Conservation (phyloP, 2,888 invertebrate species). For the Plagodis dolabraria region DNA sequence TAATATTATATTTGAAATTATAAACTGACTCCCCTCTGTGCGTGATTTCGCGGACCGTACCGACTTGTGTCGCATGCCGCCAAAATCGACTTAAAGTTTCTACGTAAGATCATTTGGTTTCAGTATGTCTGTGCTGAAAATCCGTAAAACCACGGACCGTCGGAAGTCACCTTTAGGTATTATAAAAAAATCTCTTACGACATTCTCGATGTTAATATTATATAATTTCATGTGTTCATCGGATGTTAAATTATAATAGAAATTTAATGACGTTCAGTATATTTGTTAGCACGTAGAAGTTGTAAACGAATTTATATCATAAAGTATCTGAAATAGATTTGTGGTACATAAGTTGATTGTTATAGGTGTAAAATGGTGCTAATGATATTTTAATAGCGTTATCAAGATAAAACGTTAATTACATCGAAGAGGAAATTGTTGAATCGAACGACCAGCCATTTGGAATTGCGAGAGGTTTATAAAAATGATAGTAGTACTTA, state of each 20-base stretch:
- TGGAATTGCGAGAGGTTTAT: slow-evolving; percentile 49
- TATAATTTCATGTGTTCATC: slow-evolving; percentile 58
- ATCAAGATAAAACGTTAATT: slow-evolving; percentile 36
- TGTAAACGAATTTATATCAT: slow-evolving; percentile 72
- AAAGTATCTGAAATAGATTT: slow-evolving; percentile 24
- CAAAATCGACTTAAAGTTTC: too few species aligned
- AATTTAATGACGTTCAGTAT: slow-evolving; percentile 50
- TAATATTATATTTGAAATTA: too few species aligned
- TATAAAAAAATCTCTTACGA: slow-evolving; percentile 26
- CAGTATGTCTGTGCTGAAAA: neutral
- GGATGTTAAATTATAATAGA: slow-evolving; percentile 49
- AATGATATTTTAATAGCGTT: slow-evolving; percentile 59
- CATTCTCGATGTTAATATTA: slow-evolving; percentile 39
- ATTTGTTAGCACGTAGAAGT: slow-evolving; percentile 53
- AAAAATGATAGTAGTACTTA: neutral
- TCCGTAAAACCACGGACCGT: too few species aligned
- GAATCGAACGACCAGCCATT: slow-evolving; percentile 41
- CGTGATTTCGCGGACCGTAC: too few species aligned
- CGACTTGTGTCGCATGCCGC: too few species aligned
- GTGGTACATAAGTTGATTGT: slow-evolving; percentile 32
- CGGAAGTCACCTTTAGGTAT: too few species aligned
- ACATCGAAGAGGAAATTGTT: slow-evolving; percentile 23
- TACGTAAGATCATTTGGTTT: too few species aligned
- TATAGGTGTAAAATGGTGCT: slow-evolving; percentile 65
- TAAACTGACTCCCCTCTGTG: too few species aligned